phyloP scores from a whole-genome alignment of 2,797 vertebrate genomes.

The Alfaro cultratus region DNA sequence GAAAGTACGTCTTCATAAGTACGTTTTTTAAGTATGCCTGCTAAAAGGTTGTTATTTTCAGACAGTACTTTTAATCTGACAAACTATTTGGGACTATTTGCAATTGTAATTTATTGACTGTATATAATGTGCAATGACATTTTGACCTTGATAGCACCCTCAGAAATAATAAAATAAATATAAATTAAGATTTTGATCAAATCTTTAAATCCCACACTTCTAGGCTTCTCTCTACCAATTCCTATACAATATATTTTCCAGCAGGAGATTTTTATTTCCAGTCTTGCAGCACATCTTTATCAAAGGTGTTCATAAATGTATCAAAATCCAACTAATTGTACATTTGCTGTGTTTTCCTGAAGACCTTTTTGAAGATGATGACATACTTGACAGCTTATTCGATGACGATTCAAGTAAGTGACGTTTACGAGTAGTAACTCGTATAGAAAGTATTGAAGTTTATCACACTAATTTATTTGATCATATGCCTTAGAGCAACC shows the following conservation, averaged over 20 bases:
- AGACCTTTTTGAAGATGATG: conserved; percentile 63
- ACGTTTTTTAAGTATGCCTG: too few species aligned
- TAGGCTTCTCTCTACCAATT: background rate
- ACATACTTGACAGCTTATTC: conserved; percentile 82
- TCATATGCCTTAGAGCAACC: conserved; percentile 41
- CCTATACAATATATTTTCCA: background rate
- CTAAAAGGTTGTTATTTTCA: too few species aligned
- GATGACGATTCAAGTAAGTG: conserved; percentile 72
- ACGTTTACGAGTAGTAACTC: background rate
- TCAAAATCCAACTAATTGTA: conserved; percentile 3
- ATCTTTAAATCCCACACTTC: background rate
- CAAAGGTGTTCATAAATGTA: background rate
- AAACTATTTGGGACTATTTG: too few species aligned
- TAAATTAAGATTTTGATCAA: too few species aligned
- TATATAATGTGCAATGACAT: too few species aligned
- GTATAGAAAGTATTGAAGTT: background rate
- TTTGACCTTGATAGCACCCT: too few species aligned
- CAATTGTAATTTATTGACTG: too few species aligned
- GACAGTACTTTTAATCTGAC: too few species aligned
- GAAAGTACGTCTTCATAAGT: too few species aligned
- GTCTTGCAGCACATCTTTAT: background rate
- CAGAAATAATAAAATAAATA: too few species aligned
- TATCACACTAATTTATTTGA: conserved; percentile 2
- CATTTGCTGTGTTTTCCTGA: background rate
- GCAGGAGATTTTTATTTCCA: background rate